Evolutionary conservation across 92 coral and sea anemone species (phyloP), one percentile per base, ranked within the genome.

Genomic region (Porites lobata): DNA sequence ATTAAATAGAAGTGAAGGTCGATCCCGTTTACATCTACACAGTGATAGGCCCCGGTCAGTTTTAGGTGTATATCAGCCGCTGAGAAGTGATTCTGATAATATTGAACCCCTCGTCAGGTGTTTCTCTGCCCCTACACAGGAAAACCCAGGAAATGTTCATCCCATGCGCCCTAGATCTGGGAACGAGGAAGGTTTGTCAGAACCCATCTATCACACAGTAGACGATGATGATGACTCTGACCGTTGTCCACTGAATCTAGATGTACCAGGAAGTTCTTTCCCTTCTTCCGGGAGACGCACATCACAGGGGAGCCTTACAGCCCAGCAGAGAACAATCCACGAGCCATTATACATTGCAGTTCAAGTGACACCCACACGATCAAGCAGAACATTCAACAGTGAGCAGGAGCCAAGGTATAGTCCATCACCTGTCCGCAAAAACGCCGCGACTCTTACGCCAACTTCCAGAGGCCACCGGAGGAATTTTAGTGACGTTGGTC

Each of bases 211-310:
- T 80, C 85, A 80, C 20, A 13, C 85, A 21, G 85, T 69, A 17
- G 22, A 24, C 18, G 75, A 80, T 50, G 85, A 69, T 8, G 86
- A 38, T 38, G 47, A 38, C 5, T 38, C 47, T 38, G 47, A 87
- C 11, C 84, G 91, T n/a, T 91, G 94, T 67, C 94, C 94, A 21
- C 72, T 91, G 18, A 83, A 87, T 62, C 72, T 77, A 5, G 89
- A 90, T 24, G 89, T 78, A 8, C 89, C 94, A 12, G 65, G 32
- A 26, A 84, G 68, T 51, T 21, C 65, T 65, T 54, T 68, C 52
- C 85, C 85, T 50, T 65, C 3, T 2, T 13, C 47, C 4, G 65
- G 65, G 32, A 52, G 24, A 18, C 65, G 75, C 8, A 47, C 76
- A 50, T 51, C 52, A 10, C 29, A 26, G 64, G 63, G 50, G 26